These are phyloP conservation scores for Fragum fragum DNA, from an alignment of 2,888 invertebrate genomes.

Conservation along the genomic window DNA sequence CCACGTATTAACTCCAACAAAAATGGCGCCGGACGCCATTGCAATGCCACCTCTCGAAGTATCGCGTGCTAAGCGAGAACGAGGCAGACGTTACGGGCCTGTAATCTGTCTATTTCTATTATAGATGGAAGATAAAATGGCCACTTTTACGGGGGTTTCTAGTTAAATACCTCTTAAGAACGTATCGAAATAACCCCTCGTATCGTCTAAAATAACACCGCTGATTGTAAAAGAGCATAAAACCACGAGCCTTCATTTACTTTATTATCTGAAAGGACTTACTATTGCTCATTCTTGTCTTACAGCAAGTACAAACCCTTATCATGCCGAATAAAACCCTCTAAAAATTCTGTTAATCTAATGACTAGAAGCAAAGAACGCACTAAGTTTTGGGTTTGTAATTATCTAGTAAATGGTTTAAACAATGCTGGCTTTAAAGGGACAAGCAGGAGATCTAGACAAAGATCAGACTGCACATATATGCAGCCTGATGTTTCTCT, in stretches of 20 bases:
- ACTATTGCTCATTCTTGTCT: background rate
- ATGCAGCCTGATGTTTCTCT: no score
- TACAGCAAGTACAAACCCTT: no score
- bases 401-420: no score
- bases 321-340: no score
- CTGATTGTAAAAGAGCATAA: conserved; percentile 16
- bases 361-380: no score
- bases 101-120: conserved; percentile 50
- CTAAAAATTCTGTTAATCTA: no score
- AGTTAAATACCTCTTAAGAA: conserved; percentile 20
- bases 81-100: conserved; percentile 14
- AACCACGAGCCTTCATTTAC: background rate
- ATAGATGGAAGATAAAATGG: conserved; percentile 53
- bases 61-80: conserved; percentile 34
- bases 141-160: conserved; percentile 38
- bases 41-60: conserved; percentile 36
- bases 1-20: conserved; percentile 31
- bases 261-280: background rate
- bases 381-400: no score
- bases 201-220: conserved; percentile 27
- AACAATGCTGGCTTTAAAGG: no score
- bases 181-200: conserved; percentile 12
- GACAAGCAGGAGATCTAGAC: no score
- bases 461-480: no score
- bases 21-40: conserved; percentile 29